Conservation (phyloP, 2,888 invertebrate genomes). For the Amphipoea oculea region DNA sequence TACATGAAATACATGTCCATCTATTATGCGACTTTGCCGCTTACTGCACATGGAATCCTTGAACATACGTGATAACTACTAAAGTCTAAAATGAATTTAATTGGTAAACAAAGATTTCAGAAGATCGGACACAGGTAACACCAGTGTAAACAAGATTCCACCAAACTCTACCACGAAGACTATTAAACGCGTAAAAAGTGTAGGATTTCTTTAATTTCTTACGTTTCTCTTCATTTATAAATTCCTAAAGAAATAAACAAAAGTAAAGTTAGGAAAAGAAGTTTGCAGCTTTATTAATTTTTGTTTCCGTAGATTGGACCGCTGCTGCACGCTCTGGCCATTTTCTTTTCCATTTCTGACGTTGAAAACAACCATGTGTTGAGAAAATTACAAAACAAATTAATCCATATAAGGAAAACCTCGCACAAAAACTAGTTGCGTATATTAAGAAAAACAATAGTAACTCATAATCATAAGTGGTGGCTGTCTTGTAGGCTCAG, state of each 20-base stretch:
- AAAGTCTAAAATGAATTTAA: not conserved
- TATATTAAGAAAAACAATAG: conserved; percentile 62
- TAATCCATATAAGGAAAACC: conserved; percentile 38
- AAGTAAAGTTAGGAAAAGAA: not conserved
- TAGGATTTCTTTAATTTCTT: not conserved
- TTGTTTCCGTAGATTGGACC: not conserved
- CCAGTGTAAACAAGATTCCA: not conserved
- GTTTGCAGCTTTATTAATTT: conserved; percentile 9
- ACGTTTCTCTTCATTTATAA: not conserved
- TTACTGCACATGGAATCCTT: not conserved
- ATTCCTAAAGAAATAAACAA: not conserved
- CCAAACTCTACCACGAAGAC: not conserved
- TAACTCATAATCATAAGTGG: conserved; percentile 64
- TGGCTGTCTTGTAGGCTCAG: conserved; percentile 61
- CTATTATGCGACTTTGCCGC: not conserved
- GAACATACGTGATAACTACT: not conserved
- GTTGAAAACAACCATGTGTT: conserved; percentile 19
- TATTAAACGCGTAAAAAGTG: not conserved
- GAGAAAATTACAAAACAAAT: conserved; percentile 37
- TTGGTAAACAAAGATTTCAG: not conserved
- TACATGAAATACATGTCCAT: no score
- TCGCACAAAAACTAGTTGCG: conserved; percentile 48
- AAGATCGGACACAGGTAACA: not conserved
- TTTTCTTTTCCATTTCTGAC: conserved; percentile 17
- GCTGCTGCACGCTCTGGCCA: not conserved